Evolutionary conservation across 2,888 invertebrate genomes (phyloP).

Genomic region (Thelaira solivaga): DNA sequence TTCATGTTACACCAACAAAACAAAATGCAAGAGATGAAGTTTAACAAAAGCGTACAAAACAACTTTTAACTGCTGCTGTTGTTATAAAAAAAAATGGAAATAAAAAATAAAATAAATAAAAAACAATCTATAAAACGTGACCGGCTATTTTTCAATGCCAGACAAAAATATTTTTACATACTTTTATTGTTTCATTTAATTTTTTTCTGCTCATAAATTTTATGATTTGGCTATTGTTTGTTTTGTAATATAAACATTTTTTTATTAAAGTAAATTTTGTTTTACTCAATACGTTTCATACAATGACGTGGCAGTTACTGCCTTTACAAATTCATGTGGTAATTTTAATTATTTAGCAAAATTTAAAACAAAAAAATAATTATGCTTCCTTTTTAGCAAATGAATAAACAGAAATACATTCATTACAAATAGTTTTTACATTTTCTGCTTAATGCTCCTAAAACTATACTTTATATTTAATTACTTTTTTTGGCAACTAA

Average conservation of each 20-base stretch:
- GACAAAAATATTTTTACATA: slow-evolving; percentile 70
- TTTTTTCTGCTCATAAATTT: slow-evolving; percentile 54
- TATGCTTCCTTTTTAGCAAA: slow-evolving; percentile 28
- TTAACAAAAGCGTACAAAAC: slow-evolving; percentile 26
- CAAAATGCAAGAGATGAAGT: slow-evolving; percentile 36
- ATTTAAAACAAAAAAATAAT: too few relatives aligned
- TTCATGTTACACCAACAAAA: slow-evolving; percentile 25
- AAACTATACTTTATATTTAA: slow-evolving; percentile 32
- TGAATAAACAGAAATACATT: slow-evolving; percentile 45
- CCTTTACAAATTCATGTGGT: slow-evolving; percentile 26
- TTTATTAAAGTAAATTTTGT: slow-evolving; percentile 15
- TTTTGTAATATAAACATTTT: too few relatives aligned
- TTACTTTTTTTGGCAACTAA: too few relatives aligned
- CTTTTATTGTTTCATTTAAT: slow-evolving; percentile 34
- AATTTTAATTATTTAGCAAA: slow-evolving; percentile 19
- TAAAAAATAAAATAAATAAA: too few relatives aligned
- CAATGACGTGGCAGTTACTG: slow-evolving; percentile 29
- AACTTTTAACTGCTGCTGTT: slow-evolving; percentile 45
- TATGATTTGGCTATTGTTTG: slow-evolving; percentile 60
- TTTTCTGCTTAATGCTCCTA: slow-evolving; percentile 5
- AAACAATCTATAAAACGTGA: slow-evolving; percentile 75
- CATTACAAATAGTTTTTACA: slow-evolving; percentile 43
- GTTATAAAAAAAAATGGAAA: too few relatives aligned
- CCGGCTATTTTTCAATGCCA: slow-evolving; percentile 78
- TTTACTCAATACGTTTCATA: slow-evolving; percentile 38